Evolutionary conservation across 2,888 invertebrate genomes (phyloP).

Genomic region (Cosmopolites sordidus): DNA sequence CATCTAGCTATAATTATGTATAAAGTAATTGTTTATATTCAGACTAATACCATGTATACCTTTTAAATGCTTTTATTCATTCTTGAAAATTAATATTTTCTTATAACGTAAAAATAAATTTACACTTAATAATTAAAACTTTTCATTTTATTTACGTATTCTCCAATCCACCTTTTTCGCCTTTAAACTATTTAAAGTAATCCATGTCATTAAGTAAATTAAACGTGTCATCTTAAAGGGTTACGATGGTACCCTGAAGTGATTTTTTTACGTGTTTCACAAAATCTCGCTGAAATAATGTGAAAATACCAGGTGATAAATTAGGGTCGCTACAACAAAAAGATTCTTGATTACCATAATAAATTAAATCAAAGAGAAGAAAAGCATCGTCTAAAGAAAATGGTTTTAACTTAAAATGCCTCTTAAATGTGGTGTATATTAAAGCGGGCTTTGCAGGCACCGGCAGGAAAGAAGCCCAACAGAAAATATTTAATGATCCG

Average conservation of each 20-base stretch:
- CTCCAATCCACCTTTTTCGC: too few species aligned
- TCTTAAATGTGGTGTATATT: slow-evolving; percentile 9
- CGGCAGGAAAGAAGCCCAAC: neutral
- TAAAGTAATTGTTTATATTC: too few species aligned
- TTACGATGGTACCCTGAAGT: neutral
- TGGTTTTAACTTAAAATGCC: slow-evolving; percentile 12
- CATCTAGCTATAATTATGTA: too few species aligned
- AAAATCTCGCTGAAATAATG: slow-evolving; percentile 2
- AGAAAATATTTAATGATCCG: slow-evolving; percentile 10
- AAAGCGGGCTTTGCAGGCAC: neutral
- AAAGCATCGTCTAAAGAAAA: slow-evolving; percentile 9
- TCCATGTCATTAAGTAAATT: too few species aligned
- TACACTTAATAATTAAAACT: too few species aligned
- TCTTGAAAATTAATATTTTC: too few species aligned
- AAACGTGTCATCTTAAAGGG: too few species aligned
- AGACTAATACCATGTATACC: too few species aligned
- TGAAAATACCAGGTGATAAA: slow-evolving; percentile 13
- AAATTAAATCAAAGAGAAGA: slow-evolving; percentile 12
- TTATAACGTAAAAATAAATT: too few species aligned
- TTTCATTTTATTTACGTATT: too few species aligned
- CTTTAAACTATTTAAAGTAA: too few species aligned
- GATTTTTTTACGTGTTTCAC: neutral
- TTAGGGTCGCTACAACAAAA: slow-evolving; percentile 13
- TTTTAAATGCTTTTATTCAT: too few species aligned
- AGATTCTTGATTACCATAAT: slow-evolving; percentile 14